phyloP scores from a whole-genome alignment of 1,140 invertebrate genomes.

The Pristionchus pacificus region DNA sequence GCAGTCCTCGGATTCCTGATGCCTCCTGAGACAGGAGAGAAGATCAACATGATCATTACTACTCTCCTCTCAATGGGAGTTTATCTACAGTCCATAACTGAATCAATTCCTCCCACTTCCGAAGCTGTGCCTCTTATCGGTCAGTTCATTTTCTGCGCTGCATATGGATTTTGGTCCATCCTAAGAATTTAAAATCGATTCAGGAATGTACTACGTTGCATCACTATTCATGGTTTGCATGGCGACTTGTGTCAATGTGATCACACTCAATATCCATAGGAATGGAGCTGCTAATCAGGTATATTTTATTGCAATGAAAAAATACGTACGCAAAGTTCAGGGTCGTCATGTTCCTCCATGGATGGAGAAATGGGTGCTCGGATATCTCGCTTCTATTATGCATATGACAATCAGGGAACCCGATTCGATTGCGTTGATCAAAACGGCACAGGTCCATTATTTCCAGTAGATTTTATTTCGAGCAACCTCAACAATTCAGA shows the following conservation, averaged over 20 bases:
- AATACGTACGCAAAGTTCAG: constrained; percentile 9
- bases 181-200: neutral
- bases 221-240: constrained; percentile 83
- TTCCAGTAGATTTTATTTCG: neutral
- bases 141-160: constrained; percentile 64
- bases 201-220: constrained; percentile 80
- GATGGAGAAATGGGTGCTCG: constrained; percentile 52
- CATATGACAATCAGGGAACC: constrained; percentile 50
- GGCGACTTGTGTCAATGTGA: constrained; percentile 74
- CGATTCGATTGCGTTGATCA: constrained; percentile 54
- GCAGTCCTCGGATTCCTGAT: constrained; percentile 85
- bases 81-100: constrained; percentile 83
- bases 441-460: constrained; percentile 41
- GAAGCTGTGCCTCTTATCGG: constrained; percentile 81
- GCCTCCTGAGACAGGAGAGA: constrained; percentile 83
- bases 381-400: constrained; percentile 50
- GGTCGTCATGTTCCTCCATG: constrained; percentile 41
- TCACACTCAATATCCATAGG: constrained; percentile 76
- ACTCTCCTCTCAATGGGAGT: constrained; percentile 85
- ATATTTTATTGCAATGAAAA: neutral
- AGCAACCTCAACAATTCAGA: constrained; percentile 30
- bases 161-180: neutral
- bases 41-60: constrained; percentile 72
- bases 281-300: constrained; percentile 66
- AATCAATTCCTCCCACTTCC: constrained; percentile 81